Percentiles rank a stretch among this genome's conserved stretches.
These are phyloP conservation scores for Alcedo atthis DNA, from an alignment of 2,797 vertebrate species.

Conservation along the genomic window DNA sequence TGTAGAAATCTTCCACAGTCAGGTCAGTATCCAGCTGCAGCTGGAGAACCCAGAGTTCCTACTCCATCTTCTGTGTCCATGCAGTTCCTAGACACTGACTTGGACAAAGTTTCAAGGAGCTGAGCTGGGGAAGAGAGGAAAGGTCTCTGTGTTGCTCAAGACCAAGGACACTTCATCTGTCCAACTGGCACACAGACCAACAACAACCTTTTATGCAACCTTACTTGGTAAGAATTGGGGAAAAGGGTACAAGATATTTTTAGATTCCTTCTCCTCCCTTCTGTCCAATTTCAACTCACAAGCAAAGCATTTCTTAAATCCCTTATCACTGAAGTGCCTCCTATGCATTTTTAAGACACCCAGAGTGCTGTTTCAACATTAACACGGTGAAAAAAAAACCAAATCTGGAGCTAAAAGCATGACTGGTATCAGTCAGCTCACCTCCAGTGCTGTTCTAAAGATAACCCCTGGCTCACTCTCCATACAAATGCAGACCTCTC, in stretches of 20 bases:
- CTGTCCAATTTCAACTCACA: neutral
- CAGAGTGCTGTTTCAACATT: neutral
- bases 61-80: neutral
- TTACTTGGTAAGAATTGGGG: neutral
- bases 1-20: neutral
- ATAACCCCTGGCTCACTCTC: neutral
- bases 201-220: neutral
- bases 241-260: conserved; percentile 3
- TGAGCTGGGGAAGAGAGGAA: neutral
- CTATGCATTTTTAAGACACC: neutral
- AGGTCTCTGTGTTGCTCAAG: neutral
- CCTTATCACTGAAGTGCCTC: neutral
- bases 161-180: neutral
- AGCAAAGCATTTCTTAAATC: neutral
- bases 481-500: neutral
- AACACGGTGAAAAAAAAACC: neutral
- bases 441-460: neutral
- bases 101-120: neutral
- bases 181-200: neutral
- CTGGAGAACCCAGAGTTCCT: neutral
- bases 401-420: conserved; percentile 8
- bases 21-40: neutral
- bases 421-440: conserved; percentile 2
- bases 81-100: neutral
- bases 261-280: neutral